These are phyloP conservation scores for Brachionus koreanus DNA, from an alignment of 1,140 invertebrate genomes.

Conservation along the genomic window DNA sequence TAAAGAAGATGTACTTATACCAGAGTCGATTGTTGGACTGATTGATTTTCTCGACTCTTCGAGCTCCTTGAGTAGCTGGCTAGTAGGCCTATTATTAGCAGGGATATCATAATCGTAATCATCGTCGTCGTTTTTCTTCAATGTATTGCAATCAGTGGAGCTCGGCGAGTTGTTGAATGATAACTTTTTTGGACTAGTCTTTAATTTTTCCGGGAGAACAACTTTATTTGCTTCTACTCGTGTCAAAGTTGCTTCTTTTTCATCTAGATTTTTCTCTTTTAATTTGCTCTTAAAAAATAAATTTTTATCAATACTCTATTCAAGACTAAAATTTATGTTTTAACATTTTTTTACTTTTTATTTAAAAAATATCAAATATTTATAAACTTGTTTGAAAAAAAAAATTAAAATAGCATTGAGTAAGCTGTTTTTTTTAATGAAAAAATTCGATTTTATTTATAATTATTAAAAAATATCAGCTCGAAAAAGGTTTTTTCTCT, in stretches of 20 bases:
- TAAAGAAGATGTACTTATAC: slow-evolving; percentile 38
- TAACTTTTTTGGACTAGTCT: not conserved
- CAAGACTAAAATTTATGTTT: too few relatives aligned
- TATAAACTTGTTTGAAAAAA: too few relatives aligned
- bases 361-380: too few relatives aligned
- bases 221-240: not conserved
- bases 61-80: not conserved
- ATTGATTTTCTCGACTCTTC: slow-evolving; percentile 28
- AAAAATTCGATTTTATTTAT: too few relatives aligned
- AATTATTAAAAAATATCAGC: too few relatives aligned
- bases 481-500: too few relatives aligned
- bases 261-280: not conserved
- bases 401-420: too few relatives aligned
- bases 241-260: not conserved
- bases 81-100: slow-evolving; percentile 4
- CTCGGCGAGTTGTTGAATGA: not conserved
- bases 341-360: too few relatives aligned
- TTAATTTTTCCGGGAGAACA: not conserved
- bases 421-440: too few relatives aligned
- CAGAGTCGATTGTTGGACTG: slow-evolving; percentile 40
- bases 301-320: too few relatives aligned
- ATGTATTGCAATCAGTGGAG: not conserved
- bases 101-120: slow-evolving; percentile 39
- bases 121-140: not conserved
- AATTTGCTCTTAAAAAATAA: not conserved